Evolutionary conservation across 2,797 vertebrate species (phyloP).

Genomic region (Pipistrellus nathusii): DNA sequence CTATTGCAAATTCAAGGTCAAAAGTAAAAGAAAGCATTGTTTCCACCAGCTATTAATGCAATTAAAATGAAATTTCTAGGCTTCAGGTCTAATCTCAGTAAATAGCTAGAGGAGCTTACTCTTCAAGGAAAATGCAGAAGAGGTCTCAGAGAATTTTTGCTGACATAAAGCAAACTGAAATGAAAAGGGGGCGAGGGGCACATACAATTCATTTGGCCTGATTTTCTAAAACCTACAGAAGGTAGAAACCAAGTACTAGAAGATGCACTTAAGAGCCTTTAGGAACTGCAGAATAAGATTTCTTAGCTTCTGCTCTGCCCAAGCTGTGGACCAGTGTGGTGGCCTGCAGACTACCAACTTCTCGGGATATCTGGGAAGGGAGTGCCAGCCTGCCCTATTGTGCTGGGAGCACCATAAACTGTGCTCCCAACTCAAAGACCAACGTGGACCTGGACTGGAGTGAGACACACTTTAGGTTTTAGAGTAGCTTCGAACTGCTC

Average conservation of each 20-base stretch:
- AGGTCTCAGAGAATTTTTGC: constrained; percentile 58
- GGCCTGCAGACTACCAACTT: neutral
- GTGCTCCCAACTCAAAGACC: neutral
- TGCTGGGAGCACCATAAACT: neutral
- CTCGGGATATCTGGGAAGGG: neutral
- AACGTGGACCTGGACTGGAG: neutral
- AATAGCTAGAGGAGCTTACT: constrained; percentile 55
- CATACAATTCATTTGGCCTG: constrained; percentile 22
- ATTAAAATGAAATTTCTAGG: constrained; percentile 76
- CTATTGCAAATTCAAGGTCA: constrained; percentile 70
- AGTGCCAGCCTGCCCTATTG: neutral
- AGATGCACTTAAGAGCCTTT: neutral
- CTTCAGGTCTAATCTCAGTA: constrained; percentile 74
- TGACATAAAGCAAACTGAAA: constrained; percentile 63
- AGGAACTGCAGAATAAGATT: neutral
- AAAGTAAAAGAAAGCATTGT: constrained; percentile 81
- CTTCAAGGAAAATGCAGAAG: constrained; percentile 60
- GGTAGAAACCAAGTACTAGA: constrained; percentile 32
- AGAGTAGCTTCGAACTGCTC: neutral
- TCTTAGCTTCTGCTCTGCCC: neutral
- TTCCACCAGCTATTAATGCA: constrained; percentile 77
- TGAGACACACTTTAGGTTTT: neutral
- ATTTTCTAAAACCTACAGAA: constrained; percentile 60
- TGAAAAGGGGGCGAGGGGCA: neutral
- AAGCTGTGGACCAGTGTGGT: neutral